These are phyloP conservation scores for Anabacerthia variegaticeps DNA, from an alignment of 2,797 vertebrate species.

Conservation along the genomic window DNA sequence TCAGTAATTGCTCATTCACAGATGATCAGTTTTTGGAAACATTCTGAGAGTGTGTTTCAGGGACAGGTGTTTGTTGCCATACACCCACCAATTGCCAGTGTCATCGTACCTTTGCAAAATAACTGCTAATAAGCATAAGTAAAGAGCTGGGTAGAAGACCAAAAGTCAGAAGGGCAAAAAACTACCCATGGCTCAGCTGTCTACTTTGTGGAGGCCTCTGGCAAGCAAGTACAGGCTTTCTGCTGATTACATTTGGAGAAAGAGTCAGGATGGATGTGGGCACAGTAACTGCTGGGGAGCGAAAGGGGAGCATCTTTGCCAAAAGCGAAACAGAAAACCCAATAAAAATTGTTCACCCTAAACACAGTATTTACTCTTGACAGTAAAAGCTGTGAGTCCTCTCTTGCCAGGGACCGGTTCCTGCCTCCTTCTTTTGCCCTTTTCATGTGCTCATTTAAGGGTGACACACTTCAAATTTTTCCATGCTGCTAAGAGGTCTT, in stretches of 20 bases:
- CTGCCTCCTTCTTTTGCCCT: neutral
- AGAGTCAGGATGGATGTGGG: neutral
- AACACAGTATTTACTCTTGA: neutral
- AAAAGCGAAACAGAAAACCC: neutral
- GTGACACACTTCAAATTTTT: neutral
- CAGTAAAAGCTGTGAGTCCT: neutral
- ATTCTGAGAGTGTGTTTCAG: neutral
- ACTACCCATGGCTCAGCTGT: neutral
- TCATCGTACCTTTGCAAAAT: neutral
- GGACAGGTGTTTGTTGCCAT: neutral
- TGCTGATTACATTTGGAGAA: neutral
- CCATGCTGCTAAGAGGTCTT: neutral
- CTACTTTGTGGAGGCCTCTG: neutral
- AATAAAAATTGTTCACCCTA: neutral
- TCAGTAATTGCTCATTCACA: neutral
- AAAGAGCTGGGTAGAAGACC: neutral
- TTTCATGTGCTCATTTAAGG: neutral
- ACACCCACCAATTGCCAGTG: neutral
- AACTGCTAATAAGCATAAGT: neutral
- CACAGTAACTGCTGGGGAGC: neutral
- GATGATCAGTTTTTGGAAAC: neutral
- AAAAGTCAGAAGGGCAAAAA: neutral
- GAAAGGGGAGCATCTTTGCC: neutral
- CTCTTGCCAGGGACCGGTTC: neutral
- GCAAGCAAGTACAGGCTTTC: neutral